Evolutionary conservation across 2,113 vertebrate genomes (phyloP).

Genomic region (Halichoeres trimaculatus): DNA sequence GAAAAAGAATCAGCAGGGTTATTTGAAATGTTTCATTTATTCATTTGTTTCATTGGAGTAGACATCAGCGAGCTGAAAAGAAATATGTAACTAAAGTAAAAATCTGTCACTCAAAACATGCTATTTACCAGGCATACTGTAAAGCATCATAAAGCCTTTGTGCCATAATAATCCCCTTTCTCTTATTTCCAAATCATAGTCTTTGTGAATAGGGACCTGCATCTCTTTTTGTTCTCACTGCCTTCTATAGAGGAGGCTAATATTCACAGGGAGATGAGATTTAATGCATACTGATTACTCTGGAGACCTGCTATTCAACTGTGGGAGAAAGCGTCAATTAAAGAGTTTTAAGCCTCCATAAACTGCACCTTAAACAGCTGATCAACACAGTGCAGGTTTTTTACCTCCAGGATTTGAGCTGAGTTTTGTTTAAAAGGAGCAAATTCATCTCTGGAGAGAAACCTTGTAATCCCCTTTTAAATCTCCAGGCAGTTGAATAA

Average conservation of each 20-base stretch:
- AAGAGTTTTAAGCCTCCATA: slow-evolving; percentile 81
- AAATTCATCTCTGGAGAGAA: slow-evolving; percentile 78
- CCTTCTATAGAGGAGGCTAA: slow-evolving; percentile 73
- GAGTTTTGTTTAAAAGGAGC: slow-evolving; percentile 76
- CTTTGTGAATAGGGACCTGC: slow-evolving; percentile 60
- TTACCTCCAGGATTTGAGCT: slow-evolving; percentile 61
- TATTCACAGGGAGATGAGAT: slow-evolving; percentile 80
- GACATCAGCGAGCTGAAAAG: slow-evolving; percentile 45
- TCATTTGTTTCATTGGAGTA: slow-evolving; percentile 11
- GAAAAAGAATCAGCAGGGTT: slow-evolving; percentile 68
- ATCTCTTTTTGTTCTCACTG: slow-evolving; percentile 66
- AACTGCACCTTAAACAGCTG: slow-evolving; percentile 81
- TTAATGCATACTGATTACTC: slow-evolving; percentile 87
- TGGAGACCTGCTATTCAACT: slow-evolving; percentile 76
- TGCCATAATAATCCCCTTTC: slow-evolving; percentile 51
- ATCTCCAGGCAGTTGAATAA: slow-evolving; percentile 73
- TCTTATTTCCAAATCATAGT: slow-evolving; percentile 45
- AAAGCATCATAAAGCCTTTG: slow-evolving; percentile 36
- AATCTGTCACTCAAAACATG: slow-evolving; percentile 67
- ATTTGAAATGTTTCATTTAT: slow-evolving; percentile 80
- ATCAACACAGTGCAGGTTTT: slow-evolving; percentile 57
- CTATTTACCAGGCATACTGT: slow-evolving; percentile 56
- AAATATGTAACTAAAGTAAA: slow-evolving; percentile 52
- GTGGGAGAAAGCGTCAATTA: slow-evolving; percentile 76
- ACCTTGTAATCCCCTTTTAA: slow-evolving; percentile 69